Conservation (phyloP, 2,113 vertebrate genomes). For the Eublepharis macularius region DNA sequence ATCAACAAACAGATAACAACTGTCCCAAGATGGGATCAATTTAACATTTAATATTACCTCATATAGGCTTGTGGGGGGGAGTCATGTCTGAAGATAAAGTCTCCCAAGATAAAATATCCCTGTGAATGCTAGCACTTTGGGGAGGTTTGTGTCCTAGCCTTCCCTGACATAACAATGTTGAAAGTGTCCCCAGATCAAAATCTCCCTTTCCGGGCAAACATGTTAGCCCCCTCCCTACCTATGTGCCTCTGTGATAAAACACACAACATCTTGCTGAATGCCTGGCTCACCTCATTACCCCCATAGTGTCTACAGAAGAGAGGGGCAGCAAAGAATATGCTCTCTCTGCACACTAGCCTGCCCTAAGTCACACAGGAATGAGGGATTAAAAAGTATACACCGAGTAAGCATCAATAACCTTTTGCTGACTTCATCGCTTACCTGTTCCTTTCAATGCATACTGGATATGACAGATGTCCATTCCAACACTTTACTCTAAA, state of each 20-base stretch:
- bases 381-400: neutral
- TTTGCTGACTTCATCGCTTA: conserved; percentile 27
- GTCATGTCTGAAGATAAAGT: no score
- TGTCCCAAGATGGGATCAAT: no score
- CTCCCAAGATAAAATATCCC: neutral
- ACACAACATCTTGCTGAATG: neutral
- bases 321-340: neutral
- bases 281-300: neutral
- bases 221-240: no score
- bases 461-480: conserved; percentile 70
- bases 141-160: neutral
- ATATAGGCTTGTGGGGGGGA: no score
- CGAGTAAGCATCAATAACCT: neutral
- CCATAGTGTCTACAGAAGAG: neutral
- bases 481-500: conserved; percentile 71
- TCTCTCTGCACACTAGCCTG: neutral
- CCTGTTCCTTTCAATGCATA: conserved; percentile 54
- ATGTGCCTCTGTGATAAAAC: neutral
- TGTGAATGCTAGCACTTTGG: neutral
- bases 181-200: neutral
- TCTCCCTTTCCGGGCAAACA: neutral
- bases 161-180: neutral
- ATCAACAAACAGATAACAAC: no score
- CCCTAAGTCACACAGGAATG: fast-evolving
- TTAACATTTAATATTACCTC: no score